These are phyloP conservation scores for Muscicapa comitata DNA, from an alignment of 2,797 vertebrate genomes.

Conservation along the genomic window DNA sequence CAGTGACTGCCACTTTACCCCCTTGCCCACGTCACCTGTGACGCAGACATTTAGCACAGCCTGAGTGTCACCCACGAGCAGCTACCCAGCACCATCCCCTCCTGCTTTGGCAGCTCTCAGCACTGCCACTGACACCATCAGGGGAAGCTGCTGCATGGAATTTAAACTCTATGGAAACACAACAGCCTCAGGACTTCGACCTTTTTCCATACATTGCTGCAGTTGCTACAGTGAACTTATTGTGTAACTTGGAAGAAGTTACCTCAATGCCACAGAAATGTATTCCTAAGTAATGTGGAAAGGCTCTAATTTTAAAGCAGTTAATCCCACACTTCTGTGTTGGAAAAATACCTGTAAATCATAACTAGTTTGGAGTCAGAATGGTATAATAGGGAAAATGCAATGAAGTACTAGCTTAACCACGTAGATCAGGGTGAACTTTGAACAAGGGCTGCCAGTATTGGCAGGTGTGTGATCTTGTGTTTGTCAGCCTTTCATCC, in stretches of 20 bases:
- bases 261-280: not conserved
- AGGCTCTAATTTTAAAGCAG: not conserved
- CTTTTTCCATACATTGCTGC: not conserved
- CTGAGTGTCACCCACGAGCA: not conserved
- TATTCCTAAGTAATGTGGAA: not conserved
- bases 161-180: slow-evolving; percentile 23
- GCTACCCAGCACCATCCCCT: not conserved
- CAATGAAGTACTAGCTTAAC: not conserved
- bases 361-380: not conserved
- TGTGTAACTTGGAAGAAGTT: slow-evolving; percentile 7
- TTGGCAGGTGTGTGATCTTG: not conserved
- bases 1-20: not conserved
- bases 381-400: not conserved
- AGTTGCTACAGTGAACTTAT: not conserved
- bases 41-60: not conserved
- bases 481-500: not conserved
- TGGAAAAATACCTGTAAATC: not conserved
- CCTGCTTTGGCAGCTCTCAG: not conserved
- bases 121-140: not conserved
- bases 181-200: not conserved
- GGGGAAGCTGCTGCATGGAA: not conserved
- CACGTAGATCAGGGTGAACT: not conserved
- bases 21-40: not conserved
- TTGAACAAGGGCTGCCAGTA: not conserved
- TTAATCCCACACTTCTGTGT: not conserved